These are phyloP conservation scores for Morus bassanus DNA, from an alignment of 2,797 vertebrate genomes.

Conservation along the genomic window DNA sequence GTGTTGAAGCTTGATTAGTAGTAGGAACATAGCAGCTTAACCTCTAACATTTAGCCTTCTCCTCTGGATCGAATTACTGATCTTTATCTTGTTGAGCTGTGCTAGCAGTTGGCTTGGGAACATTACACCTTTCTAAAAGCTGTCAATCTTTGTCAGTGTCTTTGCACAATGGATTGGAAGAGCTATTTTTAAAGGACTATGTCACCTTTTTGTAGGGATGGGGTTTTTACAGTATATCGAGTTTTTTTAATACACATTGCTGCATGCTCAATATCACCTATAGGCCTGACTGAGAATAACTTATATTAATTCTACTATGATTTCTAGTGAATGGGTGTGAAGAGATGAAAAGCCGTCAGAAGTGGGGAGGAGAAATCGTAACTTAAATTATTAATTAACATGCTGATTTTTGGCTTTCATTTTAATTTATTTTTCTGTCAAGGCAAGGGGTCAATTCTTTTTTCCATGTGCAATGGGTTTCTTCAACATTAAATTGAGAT, in stretches of 20 bases:
- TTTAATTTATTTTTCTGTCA: background rate
- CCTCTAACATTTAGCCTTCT: slow-evolving; percentile 82
- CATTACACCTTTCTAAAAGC: slow-evolving; percentile 89
- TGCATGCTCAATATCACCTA: slow-evolving; percentile 39
- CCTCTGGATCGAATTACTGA: slow-evolving; percentile 90
- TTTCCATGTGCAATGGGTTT: background rate
- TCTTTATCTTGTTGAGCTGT: slow-evolving; percentile 92
- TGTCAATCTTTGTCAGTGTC: slow-evolving; percentile 87
- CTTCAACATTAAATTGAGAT: background rate
- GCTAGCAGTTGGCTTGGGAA: slow-evolving; percentile 88
- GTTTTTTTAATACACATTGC: slow-evolving; percentile 15
- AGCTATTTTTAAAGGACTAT: slow-evolving; percentile 79
- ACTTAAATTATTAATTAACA: background rate
- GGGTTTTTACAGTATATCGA: slow-evolving; percentile 53
- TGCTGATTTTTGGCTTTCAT: background rate
- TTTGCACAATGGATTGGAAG: slow-evolving; percentile 82
- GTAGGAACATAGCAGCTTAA: slow-evolving; percentile 88
- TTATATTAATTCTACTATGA: background rate
- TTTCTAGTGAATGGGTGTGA: background rate
- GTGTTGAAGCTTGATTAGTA: slow-evolving; percentile 90
- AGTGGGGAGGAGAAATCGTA: background rate
- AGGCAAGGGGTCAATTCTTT: background rate
- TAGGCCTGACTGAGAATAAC: background rate
- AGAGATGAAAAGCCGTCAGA: background rate
- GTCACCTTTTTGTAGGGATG: slow-evolving; percentile 76